Evolutionary conservation across 2,797 vertebrate species (phyloP).

Genomic region (Benthosema pterotum): DNA sequence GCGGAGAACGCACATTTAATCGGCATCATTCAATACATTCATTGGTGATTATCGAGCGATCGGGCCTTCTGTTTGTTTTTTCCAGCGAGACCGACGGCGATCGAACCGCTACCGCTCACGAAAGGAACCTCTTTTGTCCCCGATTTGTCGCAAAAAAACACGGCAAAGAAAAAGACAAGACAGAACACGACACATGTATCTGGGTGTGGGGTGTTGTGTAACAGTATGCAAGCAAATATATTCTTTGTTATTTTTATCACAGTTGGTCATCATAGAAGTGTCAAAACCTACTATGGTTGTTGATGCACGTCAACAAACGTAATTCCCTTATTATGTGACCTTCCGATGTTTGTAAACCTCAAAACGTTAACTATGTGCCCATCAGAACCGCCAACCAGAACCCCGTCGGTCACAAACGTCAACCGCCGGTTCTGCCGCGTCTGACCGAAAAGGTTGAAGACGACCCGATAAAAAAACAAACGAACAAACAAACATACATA

Average conservation of each 20-base stretch:
- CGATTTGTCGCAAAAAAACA: conserved; percentile 39
- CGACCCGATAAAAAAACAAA: conserved; percentile 16
- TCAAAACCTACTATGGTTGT: conserved; percentile 38
- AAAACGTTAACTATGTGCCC: too few species aligned
- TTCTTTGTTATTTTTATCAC: conserved; percentile 5
- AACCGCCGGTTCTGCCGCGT: neutral
- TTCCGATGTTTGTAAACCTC: conserved; percentile 25
- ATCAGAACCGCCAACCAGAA: too few species aligned
- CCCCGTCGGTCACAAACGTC: too few species aligned
- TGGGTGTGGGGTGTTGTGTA: too few species aligned
- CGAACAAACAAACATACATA: conserved; percentile 20
- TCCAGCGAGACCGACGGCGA: neutral
- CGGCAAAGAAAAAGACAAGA: too few species aligned
- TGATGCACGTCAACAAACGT: conserved; percentile 38
- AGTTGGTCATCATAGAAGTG: conserved; percentile 40
- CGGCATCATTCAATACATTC: conserved; percentile 37
- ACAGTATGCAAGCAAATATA: too few species aligned
- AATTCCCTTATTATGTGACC: conserved; percentile 33
- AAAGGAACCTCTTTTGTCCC: conserved; percentile 46
- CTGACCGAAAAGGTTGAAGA: conserved; percentile 28
- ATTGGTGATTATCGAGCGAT: conserved; percentile 48
- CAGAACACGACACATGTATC: too few species aligned
- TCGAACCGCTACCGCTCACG: conserved; percentile 48
- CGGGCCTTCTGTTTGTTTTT: neutral
- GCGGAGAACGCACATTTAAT: conserved; percentile 10